Evolutionary conservation across 2,113 vertebrate species (phyloP).

Genomic region (Thunnus thynnus): DNA sequence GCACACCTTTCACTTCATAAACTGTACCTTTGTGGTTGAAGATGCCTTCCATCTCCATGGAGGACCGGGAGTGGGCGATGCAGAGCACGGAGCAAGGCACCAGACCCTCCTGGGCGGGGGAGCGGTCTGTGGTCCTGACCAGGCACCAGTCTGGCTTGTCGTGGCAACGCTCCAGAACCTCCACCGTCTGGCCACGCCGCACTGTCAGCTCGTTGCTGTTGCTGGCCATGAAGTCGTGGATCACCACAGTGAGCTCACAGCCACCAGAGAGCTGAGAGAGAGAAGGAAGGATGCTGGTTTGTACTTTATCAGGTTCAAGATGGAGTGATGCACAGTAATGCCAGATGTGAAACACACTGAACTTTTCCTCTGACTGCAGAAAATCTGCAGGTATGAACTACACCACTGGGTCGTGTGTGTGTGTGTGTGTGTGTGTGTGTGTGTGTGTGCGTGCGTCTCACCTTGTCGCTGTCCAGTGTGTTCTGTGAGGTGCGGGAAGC

Average conservation of each 20-base stretch:
- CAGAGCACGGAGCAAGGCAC: constrained; percentile 97
- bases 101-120: constrained; percentile 93
- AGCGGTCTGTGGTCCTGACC: constrained; percentile 96
- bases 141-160: constrained; percentile 98
- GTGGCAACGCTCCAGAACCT: constrained; percentile 96
- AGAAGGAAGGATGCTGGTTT: not conserved
- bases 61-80: constrained; percentile 97
- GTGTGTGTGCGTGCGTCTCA: constrained; percentile 65
- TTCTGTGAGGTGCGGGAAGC: constrained; percentile 99
- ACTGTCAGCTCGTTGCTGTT: constrained; percentile 97
- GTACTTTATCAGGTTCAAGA: not conserved
- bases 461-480: constrained; percentile 98
- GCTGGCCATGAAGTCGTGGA: constrained; percentile 96
- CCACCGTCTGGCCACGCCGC: constrained; percentile 96
- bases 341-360: not conserved
- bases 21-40: constrained; percentile 97
- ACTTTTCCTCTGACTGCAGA: not conserved
- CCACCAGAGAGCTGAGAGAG: constrained; percentile 93
- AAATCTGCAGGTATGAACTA: not conserved
- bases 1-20: not conserved
- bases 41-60: constrained; percentile 99
- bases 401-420: not conserved
- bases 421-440: not conserved
- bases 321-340: not conserved
- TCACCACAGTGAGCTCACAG: constrained; percentile 97